Conservation (phyloP, 2,113 vertebrate genomes). For the Callopanchax toddi region DNA sequence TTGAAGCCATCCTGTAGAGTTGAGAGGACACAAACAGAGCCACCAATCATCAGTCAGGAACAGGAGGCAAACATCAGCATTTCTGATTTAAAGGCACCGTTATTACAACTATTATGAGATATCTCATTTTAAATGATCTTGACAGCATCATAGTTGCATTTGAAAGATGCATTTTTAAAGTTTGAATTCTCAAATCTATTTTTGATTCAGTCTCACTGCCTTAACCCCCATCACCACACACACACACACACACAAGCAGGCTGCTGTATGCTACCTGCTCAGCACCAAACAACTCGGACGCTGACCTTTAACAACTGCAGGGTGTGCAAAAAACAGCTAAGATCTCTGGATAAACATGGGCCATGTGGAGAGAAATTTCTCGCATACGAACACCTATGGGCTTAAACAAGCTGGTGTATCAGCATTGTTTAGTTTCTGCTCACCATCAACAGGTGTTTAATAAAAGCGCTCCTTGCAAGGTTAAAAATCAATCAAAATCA, state of each 20-base stretch:
- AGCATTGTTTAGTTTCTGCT: not conserved
- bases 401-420: not conserved
- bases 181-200: not conserved
- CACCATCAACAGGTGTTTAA: not conserved
- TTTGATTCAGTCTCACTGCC: slow-evolving; percentile 4
- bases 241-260: not conserved
- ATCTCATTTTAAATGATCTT: not conserved
- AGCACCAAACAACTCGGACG: not conserved
- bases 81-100: not conserved
- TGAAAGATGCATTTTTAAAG: too few relatives aligned
- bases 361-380: not conserved
- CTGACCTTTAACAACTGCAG: too few relatives aligned
- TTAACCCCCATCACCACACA: too few relatives aligned
- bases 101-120: not conserved
- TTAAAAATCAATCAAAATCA: too few relatives aligned
- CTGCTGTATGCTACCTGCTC: not conserved
- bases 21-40: slow-evolving; percentile 10
- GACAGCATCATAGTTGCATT: too few relatives aligned
- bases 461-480: not conserved
- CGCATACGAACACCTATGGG: not conserved
- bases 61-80: not conserved
- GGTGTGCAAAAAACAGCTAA: too few relatives aligned
- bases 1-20: slow-evolving; percentile 1
- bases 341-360: not conserved
- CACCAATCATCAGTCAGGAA: not conserved